Evolutionary conservation across 2,113 vertebrate species (phyloP).

Genomic region (Dromaius novaehollandiae): DNA sequence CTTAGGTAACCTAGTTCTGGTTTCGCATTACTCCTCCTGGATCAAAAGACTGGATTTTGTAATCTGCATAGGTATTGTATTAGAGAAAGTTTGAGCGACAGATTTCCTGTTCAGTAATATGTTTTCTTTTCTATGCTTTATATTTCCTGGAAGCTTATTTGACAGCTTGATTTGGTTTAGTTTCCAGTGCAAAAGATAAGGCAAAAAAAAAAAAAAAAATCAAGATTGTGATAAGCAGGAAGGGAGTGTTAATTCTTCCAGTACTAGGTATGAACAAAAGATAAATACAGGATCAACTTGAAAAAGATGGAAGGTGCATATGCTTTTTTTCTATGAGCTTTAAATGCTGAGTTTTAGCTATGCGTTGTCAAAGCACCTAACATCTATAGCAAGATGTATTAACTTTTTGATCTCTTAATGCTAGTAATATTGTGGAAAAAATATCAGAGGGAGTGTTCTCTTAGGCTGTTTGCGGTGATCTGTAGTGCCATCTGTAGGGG

Average conservation of each 20-base stretch:
- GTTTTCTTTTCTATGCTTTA: not conserved
- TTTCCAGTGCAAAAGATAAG: not conserved
- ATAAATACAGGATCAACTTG: not conserved
- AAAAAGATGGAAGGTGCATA: not conserved
- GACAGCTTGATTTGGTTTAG: not conserved
- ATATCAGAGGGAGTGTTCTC: not conserved
- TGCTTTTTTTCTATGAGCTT: not conserved
- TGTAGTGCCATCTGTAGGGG: constrained; percentile 60
- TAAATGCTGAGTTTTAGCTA: not conserved
- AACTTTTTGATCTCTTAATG: not conserved
- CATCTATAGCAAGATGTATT: not conserved
- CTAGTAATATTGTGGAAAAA: not conserved
- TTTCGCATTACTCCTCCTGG: not conserved
- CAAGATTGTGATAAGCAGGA: not conserved
- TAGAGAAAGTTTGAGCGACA: not conserved
- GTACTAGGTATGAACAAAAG: not conserved
- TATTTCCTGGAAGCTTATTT: constrained; percentile 3
- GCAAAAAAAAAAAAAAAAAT: not conserved
- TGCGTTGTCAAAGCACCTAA: not conserved
- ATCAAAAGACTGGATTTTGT: not conserved
- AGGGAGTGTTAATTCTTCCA: not conserved
- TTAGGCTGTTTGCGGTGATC: not conserved
- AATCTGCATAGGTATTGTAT: not conserved
- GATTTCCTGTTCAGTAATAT: not conserved
- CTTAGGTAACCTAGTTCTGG: not conserved